Conservation (phyloP, 2,113 vertebrate species). For the Emydura subglobosa region DNA sequence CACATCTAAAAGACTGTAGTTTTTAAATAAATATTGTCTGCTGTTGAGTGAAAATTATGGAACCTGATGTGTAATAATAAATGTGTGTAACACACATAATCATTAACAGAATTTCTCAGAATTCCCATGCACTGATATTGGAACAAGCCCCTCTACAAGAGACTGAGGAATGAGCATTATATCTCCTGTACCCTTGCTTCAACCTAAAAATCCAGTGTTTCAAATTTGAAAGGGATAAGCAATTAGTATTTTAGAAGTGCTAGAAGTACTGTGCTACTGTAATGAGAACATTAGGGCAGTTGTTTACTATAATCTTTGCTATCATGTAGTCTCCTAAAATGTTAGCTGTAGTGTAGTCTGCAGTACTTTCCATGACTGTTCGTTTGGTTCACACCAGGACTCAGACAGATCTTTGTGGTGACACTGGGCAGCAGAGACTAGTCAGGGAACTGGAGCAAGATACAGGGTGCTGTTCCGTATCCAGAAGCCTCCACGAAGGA, state of each 20-base stretch:
- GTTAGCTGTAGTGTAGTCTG: background rate
- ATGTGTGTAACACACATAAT: background rate
- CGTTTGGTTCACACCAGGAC: background rate
- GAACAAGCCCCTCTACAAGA: background rate
- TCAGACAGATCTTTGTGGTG: background rate
- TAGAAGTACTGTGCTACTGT: accelerated
- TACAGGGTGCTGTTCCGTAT: background rate
- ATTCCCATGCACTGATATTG: background rate
- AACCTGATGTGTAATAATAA: background rate
- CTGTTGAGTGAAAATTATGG: background rate
- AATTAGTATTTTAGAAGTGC: background rate
- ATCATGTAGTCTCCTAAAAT: background rate
- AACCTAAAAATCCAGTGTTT: background rate
- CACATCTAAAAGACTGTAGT: background rate
- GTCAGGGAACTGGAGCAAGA: background rate
- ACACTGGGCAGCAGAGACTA: background rate
- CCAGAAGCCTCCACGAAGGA: no score
- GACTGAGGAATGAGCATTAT: background rate
- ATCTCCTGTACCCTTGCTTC: background rate
- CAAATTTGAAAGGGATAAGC: background rate
- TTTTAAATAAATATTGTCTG: background rate
- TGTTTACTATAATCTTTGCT: background rate
- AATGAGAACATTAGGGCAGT: accelerated
- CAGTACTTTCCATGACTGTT: background rate
- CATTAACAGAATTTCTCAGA: background rate